Conservation (phyloP, 2,888 invertebrate species). For the Sinodicranocentrus sp. region DNA sequence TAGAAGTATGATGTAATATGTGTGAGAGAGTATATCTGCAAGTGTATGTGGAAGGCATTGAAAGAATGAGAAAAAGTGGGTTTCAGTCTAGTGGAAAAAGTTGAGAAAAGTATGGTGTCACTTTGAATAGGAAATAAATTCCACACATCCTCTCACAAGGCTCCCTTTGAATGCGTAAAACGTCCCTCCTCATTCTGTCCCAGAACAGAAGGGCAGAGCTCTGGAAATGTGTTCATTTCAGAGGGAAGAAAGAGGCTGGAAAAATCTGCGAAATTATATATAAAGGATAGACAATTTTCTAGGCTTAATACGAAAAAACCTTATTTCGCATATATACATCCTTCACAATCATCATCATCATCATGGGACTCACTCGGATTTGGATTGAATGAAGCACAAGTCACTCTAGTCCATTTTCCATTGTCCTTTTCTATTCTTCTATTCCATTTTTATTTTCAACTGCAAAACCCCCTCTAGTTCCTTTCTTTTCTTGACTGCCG, state of each 20-base stretch:
- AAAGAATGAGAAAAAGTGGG: constrained; percentile 8
- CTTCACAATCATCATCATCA: background rate
- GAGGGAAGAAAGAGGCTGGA: too few species aligned
- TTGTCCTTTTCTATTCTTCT: constrained; percentile 4
- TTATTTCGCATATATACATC: background rate
- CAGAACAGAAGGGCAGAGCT: too few species aligned
- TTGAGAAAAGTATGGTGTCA: constrained; percentile 12
- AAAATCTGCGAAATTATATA: too few species aligned
- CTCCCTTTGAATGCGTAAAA: too few species aligned
- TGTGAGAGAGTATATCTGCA: background rate
- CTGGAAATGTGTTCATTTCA: too few species aligned
- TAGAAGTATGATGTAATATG: background rate
- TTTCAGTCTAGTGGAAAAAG: constrained; percentile 11
- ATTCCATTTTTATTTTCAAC: background rate
- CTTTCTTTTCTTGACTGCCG: too few species aligned
- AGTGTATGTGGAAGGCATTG: background rate
- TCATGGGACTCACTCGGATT: background rate
- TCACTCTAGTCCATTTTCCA: constrained; percentile 10
- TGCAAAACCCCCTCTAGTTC: too few species aligned
- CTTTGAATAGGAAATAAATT: constrained; percentile 33
- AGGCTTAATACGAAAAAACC: background rate
- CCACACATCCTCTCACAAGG: too few species aligned
- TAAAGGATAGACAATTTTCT: too few species aligned
- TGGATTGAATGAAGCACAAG: background rate
- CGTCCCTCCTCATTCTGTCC: too few species aligned